phyloP scores from a whole-genome alignment of 2,888 invertebrate genomes.

The Matsumyia berberina region DNA sequence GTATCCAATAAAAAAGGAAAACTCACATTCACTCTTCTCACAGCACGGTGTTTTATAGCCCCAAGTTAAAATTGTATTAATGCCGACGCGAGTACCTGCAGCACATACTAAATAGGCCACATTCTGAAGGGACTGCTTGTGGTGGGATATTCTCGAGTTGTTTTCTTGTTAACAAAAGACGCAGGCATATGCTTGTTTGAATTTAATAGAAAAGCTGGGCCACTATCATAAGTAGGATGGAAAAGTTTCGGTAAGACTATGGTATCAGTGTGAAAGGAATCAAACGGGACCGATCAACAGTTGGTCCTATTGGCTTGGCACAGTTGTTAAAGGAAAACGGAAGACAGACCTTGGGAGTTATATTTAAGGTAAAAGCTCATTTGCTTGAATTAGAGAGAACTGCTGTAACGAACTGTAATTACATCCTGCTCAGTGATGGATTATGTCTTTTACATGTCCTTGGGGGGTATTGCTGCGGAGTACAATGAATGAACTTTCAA shows the following conservation, averaged over 20 bases:
- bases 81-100: conserved; percentile 37
- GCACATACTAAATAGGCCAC: conserved; percentile 55
- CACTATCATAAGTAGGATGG: neutral
- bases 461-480: no score
- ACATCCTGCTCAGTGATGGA: no score
- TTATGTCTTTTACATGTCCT: no score
- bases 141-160: conserved; percentile 19
- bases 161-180: neutral
- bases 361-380: no score
- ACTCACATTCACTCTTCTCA: conserved; percentile 37
- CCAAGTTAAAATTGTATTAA: conserved; percentile 54
- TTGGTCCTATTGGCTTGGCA: neutral
- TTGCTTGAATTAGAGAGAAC: no score
- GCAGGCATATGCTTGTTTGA: conserved; percentile 5
- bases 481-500: no score
- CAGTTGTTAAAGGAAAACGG: no score
- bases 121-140: conserved; percentile 10
- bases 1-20: conserved; percentile 54
- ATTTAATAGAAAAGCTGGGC: neutral
- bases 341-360: no score
- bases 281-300: neutral
- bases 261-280: neutral
- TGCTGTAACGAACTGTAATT: no score
- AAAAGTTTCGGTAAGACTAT: neutral
- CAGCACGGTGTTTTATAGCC: conserved; percentile 47